Evolutionary conservation across 2,797 vertebrate species (phyloP).

Genomic region (Typhlichthys subterraneus): DNA sequence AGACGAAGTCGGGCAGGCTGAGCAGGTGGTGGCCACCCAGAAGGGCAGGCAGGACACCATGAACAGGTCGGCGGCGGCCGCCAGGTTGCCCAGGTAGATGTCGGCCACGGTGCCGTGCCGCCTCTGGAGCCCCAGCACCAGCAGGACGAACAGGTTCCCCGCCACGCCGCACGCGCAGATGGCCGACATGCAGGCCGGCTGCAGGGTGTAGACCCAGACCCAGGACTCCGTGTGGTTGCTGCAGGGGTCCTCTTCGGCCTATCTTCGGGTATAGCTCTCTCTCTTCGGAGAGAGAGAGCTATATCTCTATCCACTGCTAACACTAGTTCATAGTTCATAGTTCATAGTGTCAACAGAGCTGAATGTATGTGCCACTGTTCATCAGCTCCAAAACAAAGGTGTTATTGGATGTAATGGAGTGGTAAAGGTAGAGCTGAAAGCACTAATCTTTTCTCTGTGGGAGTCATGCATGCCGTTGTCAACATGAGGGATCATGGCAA

Average conservation of each 20-base stretch:
- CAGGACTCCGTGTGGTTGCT: constrained; percentile 47
- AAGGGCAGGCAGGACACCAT: constrained; percentile 85
- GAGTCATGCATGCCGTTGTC: constrained; percentile 36
- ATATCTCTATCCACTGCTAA: constrained; percentile 8
- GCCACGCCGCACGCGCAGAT: constrained; percentile 80
- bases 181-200: constrained; percentile 84
- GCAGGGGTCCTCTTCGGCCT: constrained; percentile 26
- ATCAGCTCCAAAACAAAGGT: constrained; percentile 11
- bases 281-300: background rate
- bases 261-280: too few species aligned
- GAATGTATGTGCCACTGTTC: constrained; percentile 1
- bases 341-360: constrained; percentile 38
- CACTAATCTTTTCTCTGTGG: background rate
- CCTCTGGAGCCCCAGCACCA: constrained; percentile 81
- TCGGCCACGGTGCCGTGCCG: constrained; percentile 83
- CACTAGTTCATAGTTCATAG: constrained; percentile 13
- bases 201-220: constrained; percentile 77
- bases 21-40: constrained; percentile 81
- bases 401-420: constrained; percentile 42
- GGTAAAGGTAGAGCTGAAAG: constrained; percentile 20
- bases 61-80: constrained; percentile 80
- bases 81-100: constrained; percentile 88
- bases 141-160: constrained; percentile 86
- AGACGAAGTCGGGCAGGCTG: constrained; percentile 75
- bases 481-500: constrained; percentile 40